Conservation (phyloP, 2,113 vertebrate species). For the Notechis scutatus region DNA sequence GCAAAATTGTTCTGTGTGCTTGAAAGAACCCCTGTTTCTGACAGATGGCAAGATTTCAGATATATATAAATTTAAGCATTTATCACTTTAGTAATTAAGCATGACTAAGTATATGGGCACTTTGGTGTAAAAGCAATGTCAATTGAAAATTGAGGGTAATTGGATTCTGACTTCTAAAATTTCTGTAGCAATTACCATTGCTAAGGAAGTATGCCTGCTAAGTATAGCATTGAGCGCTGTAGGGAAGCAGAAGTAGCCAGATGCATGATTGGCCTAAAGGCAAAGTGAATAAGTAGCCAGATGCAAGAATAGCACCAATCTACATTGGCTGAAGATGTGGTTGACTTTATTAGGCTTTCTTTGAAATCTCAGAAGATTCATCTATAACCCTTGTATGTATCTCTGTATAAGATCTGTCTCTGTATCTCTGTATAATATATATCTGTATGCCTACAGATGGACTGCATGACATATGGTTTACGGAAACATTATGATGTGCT, state of each 20-base stretch:
- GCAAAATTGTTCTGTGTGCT: not conserved
- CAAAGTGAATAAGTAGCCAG: constrained; percentile 40
- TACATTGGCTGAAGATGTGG: constrained; percentile 33
- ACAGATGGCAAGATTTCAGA: not conserved
- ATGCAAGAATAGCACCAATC: constrained; percentile 48
- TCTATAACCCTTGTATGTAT: constrained; percentile 16
- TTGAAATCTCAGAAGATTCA: not conserved
- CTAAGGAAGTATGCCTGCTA: constrained; percentile 9
- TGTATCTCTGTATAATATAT: constrained; percentile 38
- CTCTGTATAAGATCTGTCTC: not conserved
- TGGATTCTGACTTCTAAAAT: constrained; percentile 42
- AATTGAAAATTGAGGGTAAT: constrained; percentile 21
- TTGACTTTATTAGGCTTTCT: constrained; percentile 42
- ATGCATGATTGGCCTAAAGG: constrained; percentile 45
- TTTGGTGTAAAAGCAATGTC: not conserved
- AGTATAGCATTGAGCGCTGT: constrained; percentile 27
- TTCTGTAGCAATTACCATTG: constrained; percentile 32
- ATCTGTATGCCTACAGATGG: constrained; percentile 55
- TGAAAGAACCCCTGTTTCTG: not conserved
- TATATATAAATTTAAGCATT: not conserved
- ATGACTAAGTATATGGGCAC: not conserved
- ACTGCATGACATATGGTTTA: constrained; percentile 70
- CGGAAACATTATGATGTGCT: constrained; percentile 34
- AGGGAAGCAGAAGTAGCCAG: constrained; percentile 40
- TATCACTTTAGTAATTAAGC: not conserved